phyloP scores from a whole-genome alignment of 2,113 vertebrate species.

The Callaeas wilsoni region DNA sequence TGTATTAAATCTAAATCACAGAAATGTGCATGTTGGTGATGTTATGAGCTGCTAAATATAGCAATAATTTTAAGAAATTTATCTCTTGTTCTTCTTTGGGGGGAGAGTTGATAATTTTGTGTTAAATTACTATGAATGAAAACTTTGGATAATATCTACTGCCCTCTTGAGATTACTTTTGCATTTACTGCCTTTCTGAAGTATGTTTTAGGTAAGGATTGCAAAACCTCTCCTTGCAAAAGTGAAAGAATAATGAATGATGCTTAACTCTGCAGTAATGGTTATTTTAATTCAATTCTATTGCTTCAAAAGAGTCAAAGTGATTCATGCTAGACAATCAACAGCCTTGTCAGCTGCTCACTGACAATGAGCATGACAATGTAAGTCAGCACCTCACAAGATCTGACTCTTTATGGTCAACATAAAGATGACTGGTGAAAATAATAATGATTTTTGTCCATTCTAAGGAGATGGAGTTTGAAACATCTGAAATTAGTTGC shows the following conservation, averaged over 20 bases:
- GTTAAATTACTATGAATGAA: neutral
- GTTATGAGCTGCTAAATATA: slow-evolving; percentile 56
- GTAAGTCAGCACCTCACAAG: neutral
- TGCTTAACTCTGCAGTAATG: neutral
- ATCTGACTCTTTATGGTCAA: neutral
- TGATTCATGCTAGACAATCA: neutral
- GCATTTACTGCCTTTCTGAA: neutral
- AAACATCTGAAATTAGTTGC: neutral
- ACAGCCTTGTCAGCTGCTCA: neutral
- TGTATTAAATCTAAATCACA: slow-evolving; percentile 40
- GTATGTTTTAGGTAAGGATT: neutral
- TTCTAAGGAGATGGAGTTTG: neutral
- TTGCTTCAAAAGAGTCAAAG: neutral
- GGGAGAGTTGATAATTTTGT: neutral
- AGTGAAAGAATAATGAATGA: neutral
- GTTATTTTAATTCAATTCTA: neutral
- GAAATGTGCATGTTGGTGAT: slow-evolving; percentile 36
- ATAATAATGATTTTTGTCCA: neutral
- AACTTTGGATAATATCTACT: neutral
- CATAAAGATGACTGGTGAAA: neutral
- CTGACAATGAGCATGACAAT: neutral
- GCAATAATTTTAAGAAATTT: slow-evolving; percentile 64
- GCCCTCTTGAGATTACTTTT: neutral
- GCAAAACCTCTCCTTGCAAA: neutral
- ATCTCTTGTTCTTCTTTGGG: slow-evolving; percentile 10